phyloP scores from a whole-genome alignment of 2,113 vertebrate species.

The Amphilophus citrinellus region DNA sequence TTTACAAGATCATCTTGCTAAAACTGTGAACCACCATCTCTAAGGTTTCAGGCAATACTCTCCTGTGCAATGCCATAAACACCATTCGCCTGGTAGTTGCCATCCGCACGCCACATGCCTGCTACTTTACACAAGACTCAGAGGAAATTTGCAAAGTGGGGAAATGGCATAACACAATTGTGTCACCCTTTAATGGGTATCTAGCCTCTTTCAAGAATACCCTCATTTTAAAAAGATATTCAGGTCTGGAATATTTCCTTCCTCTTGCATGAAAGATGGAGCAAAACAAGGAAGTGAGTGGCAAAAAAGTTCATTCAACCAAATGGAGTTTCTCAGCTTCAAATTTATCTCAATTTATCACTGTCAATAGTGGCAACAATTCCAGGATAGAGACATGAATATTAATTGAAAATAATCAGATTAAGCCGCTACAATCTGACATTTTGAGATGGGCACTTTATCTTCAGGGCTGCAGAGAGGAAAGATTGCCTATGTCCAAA shows the following conservation, averaged over 20 bases:
- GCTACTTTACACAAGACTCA: conserved; percentile 88
- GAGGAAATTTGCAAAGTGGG: conserved; percentile 85
- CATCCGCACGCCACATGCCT: conserved; percentile 85
- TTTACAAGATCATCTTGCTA: conserved; percentile 13
- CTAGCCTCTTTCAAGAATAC: conserved; percentile 85
- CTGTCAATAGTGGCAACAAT: conserved; percentile 91
- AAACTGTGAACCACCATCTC: conserved; percentile 76
- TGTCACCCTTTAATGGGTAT: conserved; percentile 87
- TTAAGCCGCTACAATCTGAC: conserved; percentile 96
- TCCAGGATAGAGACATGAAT: conserved; percentile 92
- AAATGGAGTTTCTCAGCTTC: conserved; percentile 90
- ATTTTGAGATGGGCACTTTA: conserved; percentile 96
- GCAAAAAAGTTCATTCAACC: conserved; percentile 83
- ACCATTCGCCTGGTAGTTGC: conserved; percentile 88
- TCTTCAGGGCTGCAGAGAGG: conserved; percentile 89
- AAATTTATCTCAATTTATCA: conserved; percentile 97
- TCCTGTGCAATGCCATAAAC: conserved; percentile 88
- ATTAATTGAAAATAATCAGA: conserved; percentile 99
- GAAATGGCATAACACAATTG: conserved; percentile 92
- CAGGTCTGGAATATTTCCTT: conserved; percentile 64
- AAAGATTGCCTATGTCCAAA: conserved; percentile 85
- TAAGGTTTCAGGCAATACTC: conserved; percentile 81
- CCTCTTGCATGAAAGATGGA: conserved; percentile 82
- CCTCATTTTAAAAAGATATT: conserved; percentile 84
- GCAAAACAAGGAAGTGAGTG: conserved; percentile 27